phyloP scores from a whole-genome alignment of 1,140 invertebrate genomes.

The Lepidurus packardi region DNA sequence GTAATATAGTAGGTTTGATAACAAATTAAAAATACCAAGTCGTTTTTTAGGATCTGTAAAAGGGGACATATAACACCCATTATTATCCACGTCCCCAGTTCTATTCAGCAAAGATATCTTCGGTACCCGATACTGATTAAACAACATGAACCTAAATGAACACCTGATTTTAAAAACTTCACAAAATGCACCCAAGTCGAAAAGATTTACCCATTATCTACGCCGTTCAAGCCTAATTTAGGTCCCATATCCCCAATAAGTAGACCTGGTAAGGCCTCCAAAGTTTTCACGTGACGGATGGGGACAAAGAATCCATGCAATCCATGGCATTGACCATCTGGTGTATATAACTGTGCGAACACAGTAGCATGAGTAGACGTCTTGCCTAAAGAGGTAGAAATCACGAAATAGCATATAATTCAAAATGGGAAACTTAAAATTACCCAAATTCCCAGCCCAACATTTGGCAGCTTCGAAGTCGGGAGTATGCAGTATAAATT shows the following conservation, averaged over 20 bases:
- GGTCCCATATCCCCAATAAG: conserved; percentile 80
- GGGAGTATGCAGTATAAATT: conserved; percentile 85
- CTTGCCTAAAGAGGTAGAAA: conserved; percentile 54
- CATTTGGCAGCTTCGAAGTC: conserved; percentile 92
- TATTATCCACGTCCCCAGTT: conserved; percentile 75
- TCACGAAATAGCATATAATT: background rate
- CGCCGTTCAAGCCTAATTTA: conserved; percentile 78
- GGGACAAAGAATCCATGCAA: conserved; percentile 79
- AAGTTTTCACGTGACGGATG: conserved; percentile 67
- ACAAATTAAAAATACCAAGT: conserved; percentile 49
- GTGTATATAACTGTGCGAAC: conserved; percentile 80
- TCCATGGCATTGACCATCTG: conserved; percentile 74
- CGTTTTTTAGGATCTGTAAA: conserved; percentile 70
- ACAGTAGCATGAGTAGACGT: conserved; percentile 77
- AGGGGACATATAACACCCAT: conserved; percentile 72
- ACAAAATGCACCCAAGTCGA: background rate
- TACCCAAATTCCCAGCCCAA: conserved; percentile 86
- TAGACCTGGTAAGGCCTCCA: conserved; percentile 66
- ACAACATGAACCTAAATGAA: conserved; percentile 67
- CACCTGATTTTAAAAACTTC: background rate
- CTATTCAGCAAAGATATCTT: conserved; percentile 74
- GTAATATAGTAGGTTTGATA: background rate
- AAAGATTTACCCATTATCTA: conserved; percentile 71
- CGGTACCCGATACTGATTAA: conserved; percentile 80
- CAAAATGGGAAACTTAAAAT: conserved; percentile 34